Evolutionary conservation across 1,140 invertebrate genomes (phyloP).

Genomic region (Philopotamus ludificatus): DNA sequence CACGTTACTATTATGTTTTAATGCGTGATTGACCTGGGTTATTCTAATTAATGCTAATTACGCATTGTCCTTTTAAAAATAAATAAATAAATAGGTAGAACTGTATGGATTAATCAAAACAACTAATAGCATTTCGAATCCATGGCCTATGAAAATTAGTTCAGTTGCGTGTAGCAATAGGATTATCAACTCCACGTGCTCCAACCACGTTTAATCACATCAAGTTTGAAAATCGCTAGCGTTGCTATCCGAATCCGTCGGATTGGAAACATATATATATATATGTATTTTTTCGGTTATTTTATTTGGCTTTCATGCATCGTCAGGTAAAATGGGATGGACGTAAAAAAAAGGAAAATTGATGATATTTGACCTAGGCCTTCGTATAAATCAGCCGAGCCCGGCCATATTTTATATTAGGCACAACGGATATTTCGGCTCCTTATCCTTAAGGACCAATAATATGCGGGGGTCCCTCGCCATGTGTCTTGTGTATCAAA

Average conservation of each 20-base stretch:
- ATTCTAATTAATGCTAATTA: too few species aligned
- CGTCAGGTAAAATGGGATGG: background rate
- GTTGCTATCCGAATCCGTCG: background rate
- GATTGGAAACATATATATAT: too few species aligned
- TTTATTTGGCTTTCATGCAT: background rate
- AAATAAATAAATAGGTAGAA: background rate
- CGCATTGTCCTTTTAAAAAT: background rate
- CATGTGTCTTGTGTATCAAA: background rate
- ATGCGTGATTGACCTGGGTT: too few species aligned
- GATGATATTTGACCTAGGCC: slow-evolving; percentile 29
- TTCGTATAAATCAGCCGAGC: slow-evolving; percentile 25
- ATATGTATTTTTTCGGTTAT: background rate
- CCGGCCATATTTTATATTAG: background rate
- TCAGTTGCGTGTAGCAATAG: background rate
- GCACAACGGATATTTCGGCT: background rate
- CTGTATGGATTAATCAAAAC: background rate
- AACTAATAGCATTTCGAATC: background rate
- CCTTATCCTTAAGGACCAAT: background rate
- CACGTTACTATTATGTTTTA: too few species aligned
- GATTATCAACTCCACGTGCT: too few species aligned
- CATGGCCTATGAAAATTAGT: background rate
- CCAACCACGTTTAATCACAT: too few species aligned
- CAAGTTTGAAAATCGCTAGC: background rate
- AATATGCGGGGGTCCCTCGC: background rate
- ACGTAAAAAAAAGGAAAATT: slow-evolving; percentile 24